Evolutionary conservation across 1,140 invertebrate genomes (phyloP), one percentile per base, ranked within the genome.

Genomic region (Calliphora vicina): DNA sequence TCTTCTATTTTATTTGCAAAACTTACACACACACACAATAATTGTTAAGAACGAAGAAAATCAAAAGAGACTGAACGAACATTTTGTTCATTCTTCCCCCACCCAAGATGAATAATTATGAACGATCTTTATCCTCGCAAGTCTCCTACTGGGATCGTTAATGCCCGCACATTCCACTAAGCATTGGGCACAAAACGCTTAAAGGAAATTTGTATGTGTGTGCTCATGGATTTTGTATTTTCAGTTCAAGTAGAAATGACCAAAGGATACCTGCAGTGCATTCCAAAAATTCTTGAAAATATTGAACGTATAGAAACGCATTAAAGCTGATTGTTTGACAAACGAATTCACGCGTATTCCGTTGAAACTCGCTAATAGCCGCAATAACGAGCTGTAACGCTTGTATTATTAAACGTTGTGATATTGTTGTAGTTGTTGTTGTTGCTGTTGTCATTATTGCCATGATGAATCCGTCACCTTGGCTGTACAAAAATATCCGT

Each of bases 51-150:
- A 0, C 35, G n/a, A n/a, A n/a, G n/a, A n/a, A n/a, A 35, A 35
- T 5, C 35, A 10, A n/a, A 50, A 50, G 45, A 50, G 15, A n/a
- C n/a, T n/a, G n/a, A n/a, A n/a, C n/a, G 4, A 50, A 3, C 12
- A 50, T 15, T 50, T 17, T 50, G 35, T 50, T 3, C 12, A 50
- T 50, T 50, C 45, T 50, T 82, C 84, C 84, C 88, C 87, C 87
- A 88, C 88, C 88, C 88, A 89, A 86, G 88, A 90, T 88, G 88
- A 88, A 89, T 89, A 89, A 90, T 90, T 88, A 90, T 90, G 83
- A 85, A 81, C 72, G 85, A 90, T 89, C 88, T 89, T 89, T 89
- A 89, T 89, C 82, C 86, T 84, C 82, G 84, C 84, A 82, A 85
- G 87, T 85, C 87, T 89, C 87, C 88, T 89, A 88, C 88, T 89